Evolutionary conservation across 37 sponge, comb jelly and placozoan species (phyloP), one percentile per base, ranked within the genome.

Genomic region (Mnemiopsis leidyi): DNA sequence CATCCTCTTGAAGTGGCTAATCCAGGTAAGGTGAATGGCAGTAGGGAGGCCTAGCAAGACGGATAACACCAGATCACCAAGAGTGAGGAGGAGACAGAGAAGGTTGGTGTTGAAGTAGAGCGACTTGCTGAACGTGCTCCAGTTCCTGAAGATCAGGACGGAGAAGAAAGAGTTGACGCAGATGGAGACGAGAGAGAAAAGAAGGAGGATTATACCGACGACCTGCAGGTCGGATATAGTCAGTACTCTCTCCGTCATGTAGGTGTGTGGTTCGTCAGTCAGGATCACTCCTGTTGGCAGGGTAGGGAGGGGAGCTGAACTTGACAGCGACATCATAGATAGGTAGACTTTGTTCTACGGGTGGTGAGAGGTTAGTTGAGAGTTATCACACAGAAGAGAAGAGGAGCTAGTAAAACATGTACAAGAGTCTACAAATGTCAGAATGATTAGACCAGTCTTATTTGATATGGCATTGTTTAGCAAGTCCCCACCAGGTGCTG

Each of bases 31-130:
- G 79, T 77, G 79, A 34, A 77, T 1, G 34, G 32, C 35, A 13
- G 79, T 32, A 21, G 79, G 79, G 35, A 77, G 18, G 18, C 32
- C 79, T 36, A 32, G 20, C 1, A 77, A 20, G 35, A 77, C 20
- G 1, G 36, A 21, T 0, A 77, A 34, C 35, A 32, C 79, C 35
- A 77, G 26, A 32, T 77, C 79, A 28, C 5, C 79, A 0, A 77
- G 34, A 1, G 35, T 16, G 0, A 77, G 35, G 32, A 77, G 32
- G 18, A 77, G 32, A 18, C 79, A 77, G 35, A 77, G 36, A 2
- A 77, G 20, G 35, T 77, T 32, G 32, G 79, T 77, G 79, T 77
- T 77, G 79, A 33, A 77, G 79, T 32, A 77, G 34, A 16, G 32
- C 1, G 79, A 77, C 32, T 77, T 77, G 36, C 18, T 77, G 79